phyloP scores from a whole-genome alignment of 1,140 invertebrate genomes.

The Neodiprion lecontei region DNA sequence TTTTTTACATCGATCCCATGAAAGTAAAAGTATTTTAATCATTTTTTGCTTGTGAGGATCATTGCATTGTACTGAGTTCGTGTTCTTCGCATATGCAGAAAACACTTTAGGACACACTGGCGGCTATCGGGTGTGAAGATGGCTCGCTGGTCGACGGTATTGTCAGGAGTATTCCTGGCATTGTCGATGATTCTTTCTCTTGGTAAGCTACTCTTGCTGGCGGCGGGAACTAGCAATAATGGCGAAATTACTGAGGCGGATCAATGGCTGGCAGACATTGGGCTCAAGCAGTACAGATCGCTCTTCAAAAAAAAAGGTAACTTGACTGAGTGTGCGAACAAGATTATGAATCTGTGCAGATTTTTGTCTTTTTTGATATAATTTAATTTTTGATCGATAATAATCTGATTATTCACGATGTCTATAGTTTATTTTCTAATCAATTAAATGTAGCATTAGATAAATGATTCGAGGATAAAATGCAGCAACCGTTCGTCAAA shows the following conservation, averaged over 20 bases:
- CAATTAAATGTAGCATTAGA: too few species aligned
- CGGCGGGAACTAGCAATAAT: slow-evolving; percentile 52
- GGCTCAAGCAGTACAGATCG: slow-evolving; percentile 70
- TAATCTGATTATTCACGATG: too few species aligned
- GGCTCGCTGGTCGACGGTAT: slow-evolving; percentile 60
- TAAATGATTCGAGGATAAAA: too few species aligned
- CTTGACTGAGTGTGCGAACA: slow-evolving; percentile 25
- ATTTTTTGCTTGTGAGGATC: too few species aligned
- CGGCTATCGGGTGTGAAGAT: slow-evolving; percentile 30
- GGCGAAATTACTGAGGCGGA: slow-evolving; percentile 69
- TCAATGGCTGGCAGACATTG: slow-evolving; percentile 75
- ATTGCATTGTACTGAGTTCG: background rate
- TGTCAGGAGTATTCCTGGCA: slow-evolving; percentile 58
- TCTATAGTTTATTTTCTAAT: too few species aligned
- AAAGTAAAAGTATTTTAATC: too few species aligned
- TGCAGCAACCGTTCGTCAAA: too few species aligned
- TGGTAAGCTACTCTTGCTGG: slow-evolving; percentile 57
- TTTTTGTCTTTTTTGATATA: background rate
- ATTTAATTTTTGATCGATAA: too few species aligned
- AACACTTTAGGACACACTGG: background rate
- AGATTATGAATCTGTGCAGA: background rate
- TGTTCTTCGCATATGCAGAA: background rate
- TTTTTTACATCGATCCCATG: too few species aligned
- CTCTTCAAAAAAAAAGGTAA: slow-evolving; percentile 76
- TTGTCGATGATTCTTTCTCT: slow-evolving; percentile 58